phyloP scores from a whole-genome alignment of 2,888 invertebrate species.

The Galerucella nymphaeae region DNA sequence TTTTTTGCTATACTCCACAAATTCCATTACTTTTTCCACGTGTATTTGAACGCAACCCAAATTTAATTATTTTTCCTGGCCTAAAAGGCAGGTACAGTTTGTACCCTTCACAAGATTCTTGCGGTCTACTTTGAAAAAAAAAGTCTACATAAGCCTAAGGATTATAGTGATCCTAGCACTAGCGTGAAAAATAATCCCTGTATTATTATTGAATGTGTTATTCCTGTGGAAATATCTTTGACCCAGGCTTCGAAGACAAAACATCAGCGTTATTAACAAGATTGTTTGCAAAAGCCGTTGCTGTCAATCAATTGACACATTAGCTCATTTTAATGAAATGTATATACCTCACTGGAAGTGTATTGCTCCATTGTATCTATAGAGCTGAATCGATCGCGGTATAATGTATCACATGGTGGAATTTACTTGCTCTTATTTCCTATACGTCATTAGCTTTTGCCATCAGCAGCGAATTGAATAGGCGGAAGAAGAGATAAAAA shows the following conservation, averaged over 20 bases:
- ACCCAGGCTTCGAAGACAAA: background rate
- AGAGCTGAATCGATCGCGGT: conserved; percentile 26
- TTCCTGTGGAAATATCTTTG: background rate
- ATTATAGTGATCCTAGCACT: too few relatives aligned
- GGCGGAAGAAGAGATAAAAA: conserved; percentile 31
- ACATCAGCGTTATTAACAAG: conserved; percentile 4
- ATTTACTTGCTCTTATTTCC: conserved; percentile 29
- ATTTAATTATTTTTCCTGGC: too few relatives aligned
- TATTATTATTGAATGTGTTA: background rate
- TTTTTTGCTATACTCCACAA: too few relatives aligned
- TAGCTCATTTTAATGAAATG: conserved; percentile 21
- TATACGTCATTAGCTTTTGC: conserved; percentile 33
- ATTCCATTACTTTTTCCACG: too few relatives aligned
- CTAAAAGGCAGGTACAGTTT: too few relatives aligned
- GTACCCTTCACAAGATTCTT: too few relatives aligned
- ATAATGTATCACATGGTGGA: conserved; percentile 23
- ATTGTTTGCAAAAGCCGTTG: conserved; percentile 17
- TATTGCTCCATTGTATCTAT: conserved; percentile 26
- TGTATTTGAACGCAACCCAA: too few relatives aligned
- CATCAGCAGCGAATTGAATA: background rate
- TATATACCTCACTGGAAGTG: conserved; percentile 22
- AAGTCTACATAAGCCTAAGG: too few relatives aligned
- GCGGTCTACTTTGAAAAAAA: too few relatives aligned
- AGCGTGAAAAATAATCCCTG: too few relatives aligned
- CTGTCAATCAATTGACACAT: conserved; percentile 17